Percentiles rank a stretch among this genome's conserved stretches.
Evolutionary conservation across 2,888 invertebrate genomes (phyloP).

Genomic region (Notocelia uddmanniana): DNA sequence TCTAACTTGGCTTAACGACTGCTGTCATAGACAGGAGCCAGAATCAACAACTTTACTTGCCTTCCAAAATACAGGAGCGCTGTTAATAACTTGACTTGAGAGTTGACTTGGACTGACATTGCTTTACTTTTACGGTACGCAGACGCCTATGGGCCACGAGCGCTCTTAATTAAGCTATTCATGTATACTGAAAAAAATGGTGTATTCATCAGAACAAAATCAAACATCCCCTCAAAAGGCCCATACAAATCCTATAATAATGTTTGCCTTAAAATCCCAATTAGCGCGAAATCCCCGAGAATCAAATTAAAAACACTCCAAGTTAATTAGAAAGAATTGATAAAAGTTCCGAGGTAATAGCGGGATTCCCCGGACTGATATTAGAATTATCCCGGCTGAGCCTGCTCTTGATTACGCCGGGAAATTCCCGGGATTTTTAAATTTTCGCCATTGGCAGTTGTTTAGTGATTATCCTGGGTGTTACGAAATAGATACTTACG

Average conservation of each 20-base stretch:
- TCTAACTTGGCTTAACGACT: too few species aligned
- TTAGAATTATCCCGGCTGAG: slow-evolving; percentile 74
- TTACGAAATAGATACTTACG: neutral
- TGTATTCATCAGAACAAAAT: neutral
- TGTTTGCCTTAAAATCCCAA: slow-evolving; percentile 52
- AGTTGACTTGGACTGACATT: too few species aligned
- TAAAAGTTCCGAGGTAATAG: slow-evolving; percentile 59
- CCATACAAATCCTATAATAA: slow-evolving; percentile 5
- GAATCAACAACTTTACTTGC: too few species aligned
- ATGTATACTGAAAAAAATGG: too few species aligned
- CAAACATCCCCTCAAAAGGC: slow-evolving; percentile 5
- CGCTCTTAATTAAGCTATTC: too few species aligned
- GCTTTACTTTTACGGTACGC: too few species aligned
- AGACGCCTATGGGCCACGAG: too few species aligned
- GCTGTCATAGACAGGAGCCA: too few species aligned
- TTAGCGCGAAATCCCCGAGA: slow-evolving; percentile 70
- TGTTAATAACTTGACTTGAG: too few species aligned
- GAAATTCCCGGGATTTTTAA: slow-evolving; percentile 24
- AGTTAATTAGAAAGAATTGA: slow-evolving; percentile 67
- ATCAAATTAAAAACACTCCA: slow-evolving; percentile 48
- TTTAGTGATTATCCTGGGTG: neutral
- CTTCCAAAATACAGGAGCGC: too few species aligned
- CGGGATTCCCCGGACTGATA: slow-evolving; percentile 62
- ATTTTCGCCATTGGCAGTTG: slow-evolving; percentile 11
- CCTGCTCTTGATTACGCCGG: slow-evolving; percentile 67